Base-by-base conservation (phyloP, 2,888 invertebrate species). In the Drosophila limbata region DNA sequence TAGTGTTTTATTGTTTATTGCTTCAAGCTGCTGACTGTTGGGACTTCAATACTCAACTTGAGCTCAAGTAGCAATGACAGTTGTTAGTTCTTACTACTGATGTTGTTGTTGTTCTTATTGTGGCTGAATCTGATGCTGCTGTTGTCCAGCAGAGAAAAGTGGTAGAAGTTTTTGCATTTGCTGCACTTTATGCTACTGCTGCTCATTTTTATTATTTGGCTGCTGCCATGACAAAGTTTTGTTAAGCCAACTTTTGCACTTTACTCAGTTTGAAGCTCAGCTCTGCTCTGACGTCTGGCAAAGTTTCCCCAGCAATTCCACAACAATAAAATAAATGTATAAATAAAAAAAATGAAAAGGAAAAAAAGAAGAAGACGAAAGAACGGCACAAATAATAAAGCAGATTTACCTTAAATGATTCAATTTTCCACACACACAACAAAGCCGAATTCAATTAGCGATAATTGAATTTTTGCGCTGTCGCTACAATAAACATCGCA, bases 401-500 rank as follows among this genome's bases (percentile, higher is more conserved):
- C 74, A 79, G 73, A 69, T 79, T 75, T 86, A 73, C 65, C 56
- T 73, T 59, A 68, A 72, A 69, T 80, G 74, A 88, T 84, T 80
- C 77, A 73, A 80, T 88, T 79, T 85, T 56, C 65, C 55, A 56
- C 51, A 56, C 51, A 25, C 25, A 73, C 61, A 62, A 60, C 68
- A 73, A 51, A 69, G 17, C 55, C 55, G 35, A 85, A 88, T 85
- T 63, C 61, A 75, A 75, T 84, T 82, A 79, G 64, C 72, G 37
- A 66, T 77, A 83, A 88, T 80, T 88, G 68, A 83, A 64, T 85
- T 88, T 88, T 55, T 37, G 47, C 53, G 61, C 63, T 76, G 78
- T 73, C 68, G 69, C 70, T 74, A 69, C 71, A 74, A 37, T 33
- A 63, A 48, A 44, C 60, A 60, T n/a, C 62, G 13, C 47, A 31